Evolutionary conservation across 2,797 vertebrate species (phyloP).

Genomic region (Neomorphus geoffroyi): DNA sequence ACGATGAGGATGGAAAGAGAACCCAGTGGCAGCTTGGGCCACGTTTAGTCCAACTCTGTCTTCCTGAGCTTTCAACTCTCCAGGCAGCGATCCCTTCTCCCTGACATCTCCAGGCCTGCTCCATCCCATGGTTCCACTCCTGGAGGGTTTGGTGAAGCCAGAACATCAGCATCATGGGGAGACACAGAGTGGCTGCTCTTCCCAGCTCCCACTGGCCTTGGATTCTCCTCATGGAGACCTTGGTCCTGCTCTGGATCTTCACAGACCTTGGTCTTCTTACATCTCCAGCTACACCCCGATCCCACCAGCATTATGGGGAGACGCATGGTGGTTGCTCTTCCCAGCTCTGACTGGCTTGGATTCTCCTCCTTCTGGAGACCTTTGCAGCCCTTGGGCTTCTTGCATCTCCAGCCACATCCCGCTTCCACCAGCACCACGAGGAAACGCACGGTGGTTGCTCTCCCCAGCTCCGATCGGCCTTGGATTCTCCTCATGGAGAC

Average conservation of each 20-base stretch:
- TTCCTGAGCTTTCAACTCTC: too few relatives aligned
- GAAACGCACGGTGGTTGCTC: rapidly evolving
- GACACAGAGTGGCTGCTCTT: rapidly evolving
- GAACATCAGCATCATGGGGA: too few relatives aligned
- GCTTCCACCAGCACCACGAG: background rate
- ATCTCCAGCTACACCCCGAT: background rate
- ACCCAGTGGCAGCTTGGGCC: rapidly evolving
- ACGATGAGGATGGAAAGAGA: rapidly evolving
- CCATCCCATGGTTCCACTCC: rapidly evolving
- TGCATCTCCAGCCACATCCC: background rate
- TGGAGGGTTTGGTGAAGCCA: background rate
- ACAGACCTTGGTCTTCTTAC: rapidly evolving
- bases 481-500: too few relatives aligned
- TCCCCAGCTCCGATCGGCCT: background rate
- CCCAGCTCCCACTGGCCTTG: background rate
- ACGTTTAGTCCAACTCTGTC: background rate
- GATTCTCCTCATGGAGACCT: too few relatives aligned
- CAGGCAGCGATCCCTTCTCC: background rate
- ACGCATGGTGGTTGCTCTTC: rapidly evolving
- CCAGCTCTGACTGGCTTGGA: background rate
- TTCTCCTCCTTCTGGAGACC: too few relatives aligned
- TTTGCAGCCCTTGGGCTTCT: rapidly evolving
- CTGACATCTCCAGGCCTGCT: too few relatives aligned
- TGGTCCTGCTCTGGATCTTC: background rate
- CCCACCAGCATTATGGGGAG: background rate